Evolutionary conservation across 2,113 vertebrate genomes (phyloP).

Genomic region (Mirounga angustirostris): DNA sequence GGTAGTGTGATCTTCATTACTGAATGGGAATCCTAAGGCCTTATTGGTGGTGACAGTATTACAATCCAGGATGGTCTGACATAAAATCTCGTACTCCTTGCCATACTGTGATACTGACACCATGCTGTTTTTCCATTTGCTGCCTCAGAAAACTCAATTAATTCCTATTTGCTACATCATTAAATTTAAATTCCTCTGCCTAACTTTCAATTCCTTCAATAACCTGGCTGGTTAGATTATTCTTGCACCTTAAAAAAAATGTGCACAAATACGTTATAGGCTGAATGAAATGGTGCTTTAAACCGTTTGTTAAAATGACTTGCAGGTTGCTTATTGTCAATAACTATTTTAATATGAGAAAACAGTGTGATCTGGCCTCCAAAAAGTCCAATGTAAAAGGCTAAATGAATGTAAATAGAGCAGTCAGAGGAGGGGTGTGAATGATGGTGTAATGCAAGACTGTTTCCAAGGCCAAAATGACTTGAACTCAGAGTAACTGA

Average conservation of each 20-base stretch:
- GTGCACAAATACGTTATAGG: not conserved
- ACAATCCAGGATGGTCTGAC: not conserved
- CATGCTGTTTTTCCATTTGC: conserved; percentile 56
- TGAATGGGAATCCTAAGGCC: not conserved
- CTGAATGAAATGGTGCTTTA: conserved; percentile 32
- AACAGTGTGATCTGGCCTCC: not conserved
- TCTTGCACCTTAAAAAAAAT: not conserved
- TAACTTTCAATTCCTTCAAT: conserved; percentile 29
- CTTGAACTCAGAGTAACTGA: not conserved
- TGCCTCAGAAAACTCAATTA: conserved; percentile 64
- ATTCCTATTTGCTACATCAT: conserved; percentile 63
- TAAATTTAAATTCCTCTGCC: conserved; percentile 64
- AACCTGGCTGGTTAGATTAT: not conserved
- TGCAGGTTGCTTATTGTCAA: conserved; percentile 11
- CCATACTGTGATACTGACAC: not conserved
- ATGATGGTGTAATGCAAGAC: not conserved
- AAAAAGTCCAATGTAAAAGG: not conserved
- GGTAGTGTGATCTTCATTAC: not conserved
- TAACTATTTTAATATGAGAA: not conserved
- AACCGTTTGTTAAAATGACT: conserved; percentile 15
- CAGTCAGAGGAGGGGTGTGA: not conserved
- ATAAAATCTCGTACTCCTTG: not conserved
- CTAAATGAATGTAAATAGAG: not conserved
- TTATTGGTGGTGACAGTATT: not conserved
- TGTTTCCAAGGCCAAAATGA: not conserved